A percentile compares a stretch with the other conserved stretches of the same genome.
These are phyloP conservation scores for Anolis sagrei DNA, from an alignment of 2,113 vertebrate species.

Conservation along the genomic window DNA sequence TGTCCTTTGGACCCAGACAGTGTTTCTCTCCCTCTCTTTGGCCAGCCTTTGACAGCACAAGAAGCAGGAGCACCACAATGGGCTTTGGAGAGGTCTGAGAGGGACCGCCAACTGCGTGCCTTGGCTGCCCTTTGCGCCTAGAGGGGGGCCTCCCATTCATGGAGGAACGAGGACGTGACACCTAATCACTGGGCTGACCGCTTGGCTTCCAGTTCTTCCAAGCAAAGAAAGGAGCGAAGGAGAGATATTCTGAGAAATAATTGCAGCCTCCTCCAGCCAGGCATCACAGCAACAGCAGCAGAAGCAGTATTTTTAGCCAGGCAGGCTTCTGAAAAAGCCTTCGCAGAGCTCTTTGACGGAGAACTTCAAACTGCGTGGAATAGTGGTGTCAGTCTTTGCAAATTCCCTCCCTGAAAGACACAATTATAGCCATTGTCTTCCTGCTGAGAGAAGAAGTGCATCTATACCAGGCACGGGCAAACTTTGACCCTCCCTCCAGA, in stretches of 20 bases:
- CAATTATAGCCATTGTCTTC: too few relatives aligned
- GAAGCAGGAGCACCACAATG: constrained; percentile 41
- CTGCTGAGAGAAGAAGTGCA: too few relatives aligned
- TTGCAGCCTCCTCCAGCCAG: constrained; percentile 40
- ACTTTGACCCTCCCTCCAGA: too few relatives aligned
- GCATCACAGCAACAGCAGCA: constrained; percentile 46
- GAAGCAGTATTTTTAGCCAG: constrained; percentile 58
- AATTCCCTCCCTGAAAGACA: too few relatives aligned
- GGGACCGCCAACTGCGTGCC: background rate
- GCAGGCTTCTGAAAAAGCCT: constrained; percentile 1
- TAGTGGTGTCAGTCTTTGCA: too few relatives aligned
- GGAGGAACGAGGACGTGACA: constrained; percentile 48
- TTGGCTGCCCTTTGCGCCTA: constrained; percentile 31
- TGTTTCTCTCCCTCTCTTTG: constrained; percentile 32
- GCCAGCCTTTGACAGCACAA: constrained; percentile 14
- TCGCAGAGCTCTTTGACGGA: too few relatives aligned
- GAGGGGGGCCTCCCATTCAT: constrained; percentile 36
- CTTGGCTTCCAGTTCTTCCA: constrained; percentile 20
- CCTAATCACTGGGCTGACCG: constrained; percentile 46
- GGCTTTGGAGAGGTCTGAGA: constrained; percentile 1
- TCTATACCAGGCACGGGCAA: too few relatives aligned
- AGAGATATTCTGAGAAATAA: constrained; percentile 40
- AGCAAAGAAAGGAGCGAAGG: constrained; percentile 39
- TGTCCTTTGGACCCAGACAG: too few relatives aligned
- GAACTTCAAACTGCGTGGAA: too few relatives aligned